Base-by-base conservation (phyloP, 2,888 invertebrate species). In the Euzetes globulus region DNA sequence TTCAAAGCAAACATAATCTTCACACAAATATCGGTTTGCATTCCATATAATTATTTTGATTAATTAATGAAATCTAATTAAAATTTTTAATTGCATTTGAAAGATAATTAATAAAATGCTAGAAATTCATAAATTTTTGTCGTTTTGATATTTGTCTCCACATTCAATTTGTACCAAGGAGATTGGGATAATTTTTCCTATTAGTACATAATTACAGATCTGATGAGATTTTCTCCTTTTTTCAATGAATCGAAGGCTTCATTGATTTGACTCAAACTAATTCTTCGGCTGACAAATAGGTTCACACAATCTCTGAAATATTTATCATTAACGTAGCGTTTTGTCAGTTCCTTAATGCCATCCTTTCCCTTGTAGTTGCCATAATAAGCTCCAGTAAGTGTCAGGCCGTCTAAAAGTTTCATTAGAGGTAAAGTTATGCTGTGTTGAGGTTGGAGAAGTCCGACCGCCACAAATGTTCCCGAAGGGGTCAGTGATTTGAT, bases 281-380 rank as follows among this genome's bases (percentile, higher is more conserved):
- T 22, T 33, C 63, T 63, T 29, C 25, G n/a, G 63, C 63, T 63
- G 25, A 63, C 63, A 63, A 63, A 63, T n/a, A 29, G 33, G 15
- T 63, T 25, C 1, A 63, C 33, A 22, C 9, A 63, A 19, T 65
- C 37, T n/a, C 37, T 33, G n/a, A 65, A 65, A 9, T 7, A 3
- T 11, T 19, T 65, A n/a, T 65, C 68, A n/a, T 68, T 65, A 11
- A 22, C 4, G 17, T 73, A 73, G n/a, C 25, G 5, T 22, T 68
- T 19, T 5, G 19, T n/a, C 52, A 73, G 41, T 22, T 29, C 29
- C 15, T 37, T 2, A 1, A 63, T 41, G 11, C 50, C 73, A 25
- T 73, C 63, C 29, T 29, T 65, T 15, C 68, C 47, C 50, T 50
- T 52, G 22, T 73, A 65, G 13, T 63, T 63, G 27, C 73, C 73